phyloP scores from a whole-genome alignment of 2,113 vertebrate genomes.

The Campylomormyrus tamandua region DNA sequence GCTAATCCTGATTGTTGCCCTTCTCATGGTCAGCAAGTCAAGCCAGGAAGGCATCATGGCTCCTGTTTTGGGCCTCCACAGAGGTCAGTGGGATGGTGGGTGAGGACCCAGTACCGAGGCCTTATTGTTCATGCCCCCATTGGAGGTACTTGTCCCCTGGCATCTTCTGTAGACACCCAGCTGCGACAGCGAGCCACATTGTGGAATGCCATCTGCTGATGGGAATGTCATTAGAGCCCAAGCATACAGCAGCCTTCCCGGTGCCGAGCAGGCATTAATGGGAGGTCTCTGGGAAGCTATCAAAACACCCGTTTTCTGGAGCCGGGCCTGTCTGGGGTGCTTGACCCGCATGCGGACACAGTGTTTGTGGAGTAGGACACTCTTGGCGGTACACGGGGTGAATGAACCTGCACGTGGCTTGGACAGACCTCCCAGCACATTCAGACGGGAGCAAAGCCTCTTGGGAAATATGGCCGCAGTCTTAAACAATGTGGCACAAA shows the following conservation, averaged over 20 bases:
- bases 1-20: background rate
- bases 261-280: background rate
- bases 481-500: slow-evolving; percentile 29
- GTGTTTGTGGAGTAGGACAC: slow-evolving; percentile 58
- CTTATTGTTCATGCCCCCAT: background rate
- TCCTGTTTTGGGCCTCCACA: background rate
- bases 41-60: background rate
- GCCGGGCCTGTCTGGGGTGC: slow-evolving; percentile 44
- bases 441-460: slow-evolving; percentile 29
- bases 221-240: background rate
- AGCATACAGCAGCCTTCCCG: background rate
- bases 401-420: slow-evolving; percentile 43
- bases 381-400: slow-evolving; percentile 22
- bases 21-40: background rate
- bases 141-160: background rate
- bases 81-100: background rate
- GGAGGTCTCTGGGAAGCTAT: slow-evolving; percentile 32
- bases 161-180: background rate
- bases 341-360: slow-evolving; percentile 51
- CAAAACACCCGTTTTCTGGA: slow-evolving; percentile 47
- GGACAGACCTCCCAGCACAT: slow-evolving; percentile 33
- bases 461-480: slow-evolving; percentile 35
- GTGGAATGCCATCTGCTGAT: background rate
- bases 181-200: background rate
- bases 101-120: background rate